These are phyloP conservation scores for Hydropsyche tenuis DNA, from an alignment of 1,140 invertebrate species.

Conservation along the genomic window DNA sequence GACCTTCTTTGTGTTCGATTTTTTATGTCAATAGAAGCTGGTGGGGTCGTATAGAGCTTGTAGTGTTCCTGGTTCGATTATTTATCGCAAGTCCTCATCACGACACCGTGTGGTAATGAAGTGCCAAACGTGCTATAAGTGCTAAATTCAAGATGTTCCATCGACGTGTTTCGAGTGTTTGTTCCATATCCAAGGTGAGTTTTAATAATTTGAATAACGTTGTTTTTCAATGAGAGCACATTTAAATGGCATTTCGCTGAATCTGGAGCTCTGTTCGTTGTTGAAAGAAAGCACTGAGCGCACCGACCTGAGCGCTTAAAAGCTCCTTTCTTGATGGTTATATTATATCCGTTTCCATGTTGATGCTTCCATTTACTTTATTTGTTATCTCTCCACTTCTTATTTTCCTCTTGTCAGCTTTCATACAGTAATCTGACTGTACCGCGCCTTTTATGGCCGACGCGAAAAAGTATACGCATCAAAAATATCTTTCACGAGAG, in stretches of 20 bases:
- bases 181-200: no score
- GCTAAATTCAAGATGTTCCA: no score
- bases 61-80: conserved; percentile 37
- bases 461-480: conserved; percentile 22
- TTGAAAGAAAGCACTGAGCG: not conserved
- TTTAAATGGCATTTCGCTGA: not conserved
- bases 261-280: conserved; percentile 19
- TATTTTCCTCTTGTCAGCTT: conserved; percentile 47
- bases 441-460: conserved; percentile 36
- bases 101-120: conserved; percentile 41
- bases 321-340: conserved; percentile 19
- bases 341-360: conserved; percentile 39
- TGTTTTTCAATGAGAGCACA: no score
- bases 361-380: conserved; percentile 42
- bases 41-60: conserved; percentile 31
- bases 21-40: conserved; percentile 45
- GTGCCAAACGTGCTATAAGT: conserved; percentile 30
- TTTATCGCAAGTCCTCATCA: conserved; percentile 46
- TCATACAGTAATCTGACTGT: conserved; percentile 46
- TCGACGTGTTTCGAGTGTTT: no score
- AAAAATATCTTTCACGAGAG: conserved; percentile 24
- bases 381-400: conserved; percentile 38
- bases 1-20: conserved; percentile 43
- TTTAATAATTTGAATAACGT: no score
- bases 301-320: conserved; percentile 21